Evolutionary conservation across 30 jellyfish, hydroid and myxozoan genomes (phyloP).

Genomic region (Nemopilema nomurai): DNA sequence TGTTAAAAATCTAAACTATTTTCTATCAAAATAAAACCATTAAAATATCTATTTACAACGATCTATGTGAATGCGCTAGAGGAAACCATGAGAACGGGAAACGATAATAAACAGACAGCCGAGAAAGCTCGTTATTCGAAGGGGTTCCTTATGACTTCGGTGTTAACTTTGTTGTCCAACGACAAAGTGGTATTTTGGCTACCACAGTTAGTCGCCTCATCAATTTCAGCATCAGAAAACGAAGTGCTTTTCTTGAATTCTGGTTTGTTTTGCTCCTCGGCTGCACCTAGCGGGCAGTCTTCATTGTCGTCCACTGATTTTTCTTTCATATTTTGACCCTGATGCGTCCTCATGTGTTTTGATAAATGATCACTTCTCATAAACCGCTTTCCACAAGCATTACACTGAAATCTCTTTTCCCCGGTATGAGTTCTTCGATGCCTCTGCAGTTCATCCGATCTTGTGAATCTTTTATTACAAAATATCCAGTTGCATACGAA

Average conservation of each 20-base stretch:
- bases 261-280: slow-evolving; percentile 32
- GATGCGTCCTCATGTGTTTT: slow-evolving; percentile 98
- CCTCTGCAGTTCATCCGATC: slow-evolving; percentile 98
- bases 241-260: slow-evolving; percentile 12
- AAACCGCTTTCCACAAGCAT: slow-evolving; percentile 88
- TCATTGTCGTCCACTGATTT: slow-evolving; percentile 55
- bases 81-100: neutral
- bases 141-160: slow-evolving; percentile 65
- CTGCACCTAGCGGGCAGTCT: slow-evolving; percentile 21
- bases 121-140: slow-evolving; percentile 31
- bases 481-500: slow-evolving; percentile 97
- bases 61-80: neutral
- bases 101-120: neutral
- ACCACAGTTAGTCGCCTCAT: neutral
- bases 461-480: slow-evolving; percentile 94
- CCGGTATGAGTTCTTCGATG: slow-evolving; percentile 99
- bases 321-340: slow-evolving; percentile 64
- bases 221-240: slow-evolving; percentile 28
- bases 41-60: slow-evolving; percentile 28
- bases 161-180: slow-evolving; percentile 20
- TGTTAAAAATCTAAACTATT: slow-evolving; percentile 42
- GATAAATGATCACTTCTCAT: slow-evolving; percentile 98
- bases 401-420: slow-evolving; percentile 98
- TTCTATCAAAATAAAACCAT: slow-evolving; percentile 53
- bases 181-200: slow-evolving; percentile 4